These are phyloP conservation scores for Autographa gamma DNA, from an alignment of 2,888 invertebrate species.

Conservation along the genomic window DNA sequence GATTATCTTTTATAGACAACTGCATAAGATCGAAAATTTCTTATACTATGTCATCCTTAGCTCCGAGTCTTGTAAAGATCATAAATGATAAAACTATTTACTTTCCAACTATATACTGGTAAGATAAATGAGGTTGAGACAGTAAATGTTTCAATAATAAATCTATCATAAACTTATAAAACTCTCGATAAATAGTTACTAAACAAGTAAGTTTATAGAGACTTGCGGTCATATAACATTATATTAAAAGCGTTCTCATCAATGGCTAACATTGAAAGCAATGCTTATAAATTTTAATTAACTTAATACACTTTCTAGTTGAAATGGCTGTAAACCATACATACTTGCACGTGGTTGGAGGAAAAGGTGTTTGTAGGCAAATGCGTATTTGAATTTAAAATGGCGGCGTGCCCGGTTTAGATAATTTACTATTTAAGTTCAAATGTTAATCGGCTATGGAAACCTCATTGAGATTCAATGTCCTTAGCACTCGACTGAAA, in stretches of 20 bases:
- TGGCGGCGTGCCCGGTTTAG: slow-evolving; percentile 53
- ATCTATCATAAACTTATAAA: neutral
- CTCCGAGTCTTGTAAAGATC: neutral
- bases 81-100: neutral
- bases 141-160: neutral
- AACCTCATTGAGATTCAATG: slow-evolving; percentile 77
- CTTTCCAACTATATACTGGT: neutral
- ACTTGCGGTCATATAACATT: slow-evolving; percentile 27
- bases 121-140: neutral
- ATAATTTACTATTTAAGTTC: slow-evolving; percentile 60
- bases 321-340: slow-evolving; percentile 28
- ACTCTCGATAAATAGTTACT: slow-evolving; percentile 3
- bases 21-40: neutral
- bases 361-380: slow-evolving; percentile 60
- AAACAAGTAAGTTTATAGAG: slow-evolving; percentile 5
- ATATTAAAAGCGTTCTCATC: slow-evolving; percentile 28
- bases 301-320: slow-evolving; percentile 51
- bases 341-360: slow-evolving; percentile 34
- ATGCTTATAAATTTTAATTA: slow-evolving; percentile 49
- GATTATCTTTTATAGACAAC: slow-evolving; percentile 25
- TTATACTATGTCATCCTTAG: neutral
- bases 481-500: slow-evolving; percentile 71
- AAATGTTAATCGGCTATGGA: slow-evolving; percentile 62
- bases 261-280: slow-evolving; percentile 23
- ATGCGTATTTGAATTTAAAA: slow-evolving; percentile 52